A percentile compares a stretch with the other conserved stretches of the same genome.
Conservation (phyloP, 2,888 invertebrate genomes). For the Stomorhina lunata region DNA sequence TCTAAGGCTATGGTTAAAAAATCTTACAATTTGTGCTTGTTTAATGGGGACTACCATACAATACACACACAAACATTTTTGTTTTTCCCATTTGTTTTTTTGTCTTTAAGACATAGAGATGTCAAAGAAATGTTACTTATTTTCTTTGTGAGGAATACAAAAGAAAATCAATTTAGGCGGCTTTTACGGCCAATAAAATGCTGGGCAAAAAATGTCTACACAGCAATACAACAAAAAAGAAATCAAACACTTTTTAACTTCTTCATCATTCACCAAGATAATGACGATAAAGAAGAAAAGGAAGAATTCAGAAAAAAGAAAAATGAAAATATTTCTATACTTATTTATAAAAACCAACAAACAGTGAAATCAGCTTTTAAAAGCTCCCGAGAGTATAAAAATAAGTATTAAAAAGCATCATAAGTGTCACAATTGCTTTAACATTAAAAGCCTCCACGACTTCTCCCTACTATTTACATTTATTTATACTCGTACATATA, state of each 20-base stretch:
- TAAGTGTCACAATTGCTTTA: slow-evolving; percentile 45
- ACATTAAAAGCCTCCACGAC: slow-evolving; percentile 14
- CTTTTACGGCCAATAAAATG: slow-evolving; percentile 57
- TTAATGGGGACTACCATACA: no score
- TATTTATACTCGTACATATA: not conserved
- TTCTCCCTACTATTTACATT: not conserved
- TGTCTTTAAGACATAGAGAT: slow-evolving; percentile 23
- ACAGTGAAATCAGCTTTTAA: slow-evolving; percentile 41
- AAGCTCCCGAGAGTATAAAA: slow-evolving; percentile 45
- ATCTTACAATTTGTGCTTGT: no score
- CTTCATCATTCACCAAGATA: slow-evolving; percentile 22
- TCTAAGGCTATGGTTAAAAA: no score
- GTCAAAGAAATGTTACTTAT: slow-evolving; percentile 15
- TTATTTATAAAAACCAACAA: not conserved
- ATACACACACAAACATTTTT: not conserved
- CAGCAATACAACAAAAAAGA: slow-evolving; percentile 20
- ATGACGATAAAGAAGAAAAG: not conserved
- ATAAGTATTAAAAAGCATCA: slow-evolving; percentile 46
- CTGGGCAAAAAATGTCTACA: slow-evolving; percentile 37
- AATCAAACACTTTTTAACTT: slow-evolving; percentile 51
- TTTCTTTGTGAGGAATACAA: slow-evolving; percentile 21
- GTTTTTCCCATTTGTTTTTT: not conserved
- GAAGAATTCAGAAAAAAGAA: not conserved
- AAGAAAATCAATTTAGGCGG: slow-evolving; percentile 55
- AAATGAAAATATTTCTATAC: slow-evolving; percentile 4